These are phyloP conservation scores for Byasa hedistus DNA, from an alignment of 2,888 invertebrate genomes.

Conservation along the genomic window DNA sequence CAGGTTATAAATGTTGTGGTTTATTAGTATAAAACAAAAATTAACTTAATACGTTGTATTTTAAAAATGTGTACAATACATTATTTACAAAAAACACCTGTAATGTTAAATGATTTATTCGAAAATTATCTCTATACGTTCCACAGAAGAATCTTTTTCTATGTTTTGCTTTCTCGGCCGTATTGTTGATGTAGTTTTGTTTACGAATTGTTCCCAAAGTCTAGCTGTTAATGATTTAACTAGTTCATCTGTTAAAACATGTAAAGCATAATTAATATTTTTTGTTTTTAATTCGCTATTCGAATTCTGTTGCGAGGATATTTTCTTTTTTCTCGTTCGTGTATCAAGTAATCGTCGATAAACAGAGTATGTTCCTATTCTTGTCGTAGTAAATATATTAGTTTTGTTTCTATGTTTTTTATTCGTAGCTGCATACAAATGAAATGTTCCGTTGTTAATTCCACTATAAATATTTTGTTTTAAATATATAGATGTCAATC, in stretches of 20 bases:
- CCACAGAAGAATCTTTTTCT: constrained; percentile 4
- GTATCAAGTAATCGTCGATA: not conserved
- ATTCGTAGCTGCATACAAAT: not conserved
- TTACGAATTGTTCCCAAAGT: constrained; percentile 11
- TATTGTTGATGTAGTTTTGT: not conserved
- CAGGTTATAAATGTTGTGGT: no score
- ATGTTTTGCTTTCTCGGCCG: not conserved
- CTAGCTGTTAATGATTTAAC: constrained; percentile 15
- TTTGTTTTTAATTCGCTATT: constrained; percentile 9
- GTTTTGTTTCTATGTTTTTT: not conserved
- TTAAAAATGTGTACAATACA: not conserved
- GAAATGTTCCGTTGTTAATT: not conserved
- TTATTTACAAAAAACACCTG: not conserved
- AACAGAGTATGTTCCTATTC: not conserved
- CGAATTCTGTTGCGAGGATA: no score
- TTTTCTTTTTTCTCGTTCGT: not conserved
- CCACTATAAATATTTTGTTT: not conserved
- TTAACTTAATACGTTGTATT: no score
- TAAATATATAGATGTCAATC: not conserved
- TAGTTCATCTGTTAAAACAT: constrained; percentile 9
- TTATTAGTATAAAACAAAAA: no score
- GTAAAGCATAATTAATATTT: constrained; percentile 9
- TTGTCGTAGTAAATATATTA: not conserved
- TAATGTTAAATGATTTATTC: not conserved
- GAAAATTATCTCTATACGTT: constrained; percentile 17